Conservation (phyloP, 2,113 vertebrate species). For the Brienomyrus longianalis region DNA sequence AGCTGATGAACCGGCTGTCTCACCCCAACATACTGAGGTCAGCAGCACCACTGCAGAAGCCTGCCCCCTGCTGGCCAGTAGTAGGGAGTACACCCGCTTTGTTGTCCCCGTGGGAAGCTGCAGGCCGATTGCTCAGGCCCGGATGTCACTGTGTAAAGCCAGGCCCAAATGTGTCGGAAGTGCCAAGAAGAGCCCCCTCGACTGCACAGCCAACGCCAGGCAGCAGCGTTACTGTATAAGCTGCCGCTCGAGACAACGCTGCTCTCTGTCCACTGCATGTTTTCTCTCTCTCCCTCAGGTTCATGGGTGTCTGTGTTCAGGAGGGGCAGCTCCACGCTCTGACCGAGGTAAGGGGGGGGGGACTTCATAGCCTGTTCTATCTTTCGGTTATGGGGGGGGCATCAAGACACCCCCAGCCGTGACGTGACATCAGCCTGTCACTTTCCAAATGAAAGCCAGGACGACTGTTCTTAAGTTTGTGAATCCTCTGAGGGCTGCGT, state of each 20-base stretch:
- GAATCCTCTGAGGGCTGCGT: background rate
- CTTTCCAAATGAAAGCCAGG: background rate
- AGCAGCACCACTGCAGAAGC: background rate
- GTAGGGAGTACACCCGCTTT: background rate
- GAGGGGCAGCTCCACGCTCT: slow-evolving; percentile 94
- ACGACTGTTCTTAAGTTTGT: background rate
- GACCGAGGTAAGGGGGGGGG: slow-evolving; percentile 79
- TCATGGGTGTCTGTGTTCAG: slow-evolving; percentile 96
- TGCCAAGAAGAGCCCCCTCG: background rate
- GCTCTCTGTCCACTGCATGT: background rate
- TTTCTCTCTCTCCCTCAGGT: slow-evolving; percentile 70
- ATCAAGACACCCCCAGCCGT: background rate
- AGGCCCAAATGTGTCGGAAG: background rate
- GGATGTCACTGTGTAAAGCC: background rate
- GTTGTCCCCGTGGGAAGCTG: background rate
- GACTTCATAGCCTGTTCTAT: background rate
- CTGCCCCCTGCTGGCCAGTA: background rate
- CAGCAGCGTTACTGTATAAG: background rate
- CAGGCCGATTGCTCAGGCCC: background rate
- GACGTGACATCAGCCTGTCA: background rate
- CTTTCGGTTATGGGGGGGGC: background rate
- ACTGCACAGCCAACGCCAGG: too few species aligned
- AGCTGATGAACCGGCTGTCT: slow-evolving; percentile 95
- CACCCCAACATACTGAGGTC: slow-evolving; percentile 94
- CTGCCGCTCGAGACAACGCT: background rate